These are phyloP conservation scores for Campylomormyrus numenius DNA, from an alignment of 2,113 vertebrate genomes.

Conservation along the genomic window DNA sequence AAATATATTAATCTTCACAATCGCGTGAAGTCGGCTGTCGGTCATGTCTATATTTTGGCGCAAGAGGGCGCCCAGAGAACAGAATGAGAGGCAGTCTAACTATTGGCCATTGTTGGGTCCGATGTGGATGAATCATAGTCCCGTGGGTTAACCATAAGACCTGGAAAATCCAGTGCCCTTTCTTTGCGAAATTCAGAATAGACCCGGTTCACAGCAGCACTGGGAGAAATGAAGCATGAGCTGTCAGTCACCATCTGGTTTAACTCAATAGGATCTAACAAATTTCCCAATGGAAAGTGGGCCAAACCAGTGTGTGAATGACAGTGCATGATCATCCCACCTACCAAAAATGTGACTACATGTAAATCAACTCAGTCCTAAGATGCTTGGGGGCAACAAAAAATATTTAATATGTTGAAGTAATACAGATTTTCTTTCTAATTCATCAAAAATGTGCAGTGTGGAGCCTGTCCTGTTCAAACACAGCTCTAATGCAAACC, in stretches of 20 bases:
- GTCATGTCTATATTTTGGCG: background rate
- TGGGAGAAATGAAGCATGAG: background rate
- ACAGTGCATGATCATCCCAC: background rate
- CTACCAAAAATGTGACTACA: background rate
- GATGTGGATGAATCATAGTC: background rate
- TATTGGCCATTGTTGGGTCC: background rate
- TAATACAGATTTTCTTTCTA: background rate
- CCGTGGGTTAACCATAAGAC: background rate
- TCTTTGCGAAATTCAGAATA: background rate
- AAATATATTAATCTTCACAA: background rate
- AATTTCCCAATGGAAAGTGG: background rate
- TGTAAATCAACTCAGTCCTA: background rate
- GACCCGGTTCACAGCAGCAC: background rate
- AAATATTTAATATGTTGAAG: background rate
- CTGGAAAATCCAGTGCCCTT: background rate
- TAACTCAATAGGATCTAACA: background rate
- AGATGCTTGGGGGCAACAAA: background rate
- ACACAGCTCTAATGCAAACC: background rate
- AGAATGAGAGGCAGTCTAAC: background rate
- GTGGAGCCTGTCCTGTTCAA: background rate
- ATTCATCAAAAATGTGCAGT: background rate
- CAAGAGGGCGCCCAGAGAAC: slow-evolving; percentile 1
- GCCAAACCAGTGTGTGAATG: background rate
- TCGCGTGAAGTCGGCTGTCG: background rate
- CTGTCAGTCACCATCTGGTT: slow-evolving; percentile 1